phyloP scores from a whole-genome alignment of 2,113 vertebrate genomes.

The Bubo blakistoni region DNA sequence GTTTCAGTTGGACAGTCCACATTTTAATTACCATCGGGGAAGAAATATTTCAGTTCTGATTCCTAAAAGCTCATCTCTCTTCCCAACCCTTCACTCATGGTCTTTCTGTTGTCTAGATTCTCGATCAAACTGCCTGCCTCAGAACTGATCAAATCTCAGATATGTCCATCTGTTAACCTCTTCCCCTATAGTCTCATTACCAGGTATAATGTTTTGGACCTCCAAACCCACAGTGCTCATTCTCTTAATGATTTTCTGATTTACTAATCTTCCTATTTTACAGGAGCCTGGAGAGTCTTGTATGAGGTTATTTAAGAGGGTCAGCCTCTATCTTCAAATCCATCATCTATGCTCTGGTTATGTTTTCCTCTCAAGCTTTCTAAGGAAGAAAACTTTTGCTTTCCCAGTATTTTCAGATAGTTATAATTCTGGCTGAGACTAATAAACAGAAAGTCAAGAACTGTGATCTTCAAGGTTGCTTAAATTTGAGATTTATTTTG shows the following conservation, averaged over 20 bases:
- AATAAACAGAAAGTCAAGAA: slow-evolving; percentile 1
- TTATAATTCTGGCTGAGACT: background rate
- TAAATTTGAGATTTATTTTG: slow-evolving; percentile 23
- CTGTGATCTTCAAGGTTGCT: background rate
- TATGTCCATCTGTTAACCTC: background rate
- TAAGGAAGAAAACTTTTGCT: background rate
- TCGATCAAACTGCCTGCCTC: background rate
- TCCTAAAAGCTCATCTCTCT: background rate
- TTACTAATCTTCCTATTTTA: slow-evolving; percentile 17
- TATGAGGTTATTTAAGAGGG: background rate
- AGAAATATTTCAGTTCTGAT: background rate
- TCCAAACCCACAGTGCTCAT: background rate
- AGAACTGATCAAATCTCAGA: background rate
- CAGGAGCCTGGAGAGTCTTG: background rate
- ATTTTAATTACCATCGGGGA: background rate
- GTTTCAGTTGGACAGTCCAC: background rate
- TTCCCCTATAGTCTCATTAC: background rate
- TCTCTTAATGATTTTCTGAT: background rate
- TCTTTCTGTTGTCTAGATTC: background rate
- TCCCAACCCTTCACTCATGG: rapidly evolving
- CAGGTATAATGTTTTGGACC: background rate
- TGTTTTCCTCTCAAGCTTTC: background rate
- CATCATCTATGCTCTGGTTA: background rate
- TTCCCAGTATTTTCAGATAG: background rate
- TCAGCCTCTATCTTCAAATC: background rate